phyloP scores from a whole-genome alignment of 2,888 invertebrate genomes.

The Muscina levida region DNA sequence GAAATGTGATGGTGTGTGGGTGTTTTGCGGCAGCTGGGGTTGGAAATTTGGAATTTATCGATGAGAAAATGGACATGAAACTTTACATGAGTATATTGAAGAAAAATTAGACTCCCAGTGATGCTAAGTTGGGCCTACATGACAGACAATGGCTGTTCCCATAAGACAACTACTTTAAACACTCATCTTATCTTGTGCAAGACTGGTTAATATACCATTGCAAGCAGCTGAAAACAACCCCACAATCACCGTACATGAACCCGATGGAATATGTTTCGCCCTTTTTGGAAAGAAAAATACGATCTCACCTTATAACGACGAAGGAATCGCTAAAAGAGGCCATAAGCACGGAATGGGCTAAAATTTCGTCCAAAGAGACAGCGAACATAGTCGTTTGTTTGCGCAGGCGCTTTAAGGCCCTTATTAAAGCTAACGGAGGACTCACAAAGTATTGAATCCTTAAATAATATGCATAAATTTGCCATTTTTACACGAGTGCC shows the following conservation, averaged over 20 bases:
- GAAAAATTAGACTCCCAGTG: neutral
- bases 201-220: neutral
- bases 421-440: neutral
- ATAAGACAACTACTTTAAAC: neutral
- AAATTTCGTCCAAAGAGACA: neutral
- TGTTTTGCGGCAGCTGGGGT: too few relatives aligned
- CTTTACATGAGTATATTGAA: neutral
- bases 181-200: neutral
- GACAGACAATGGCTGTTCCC: neutral
- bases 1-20: too few relatives aligned
- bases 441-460: slow-evolving; percentile 43
- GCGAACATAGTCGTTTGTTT: neutral
- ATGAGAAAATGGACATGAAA: too few relatives aligned
- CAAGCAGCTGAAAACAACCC: too few relatives aligned
- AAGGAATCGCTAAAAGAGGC: neutral
- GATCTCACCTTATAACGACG: neutral
- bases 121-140: neutral
- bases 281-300: too few relatives aligned
- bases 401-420: neutral
- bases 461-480: too few relatives aligned
- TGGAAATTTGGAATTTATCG: too few relatives aligned
- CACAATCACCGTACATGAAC: too few relatives aligned
- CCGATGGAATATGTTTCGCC: too few relatives aligned
- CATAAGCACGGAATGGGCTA: neutral
- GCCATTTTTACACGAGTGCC: too few relatives aligned